Evolutionary conservation across 2,113 vertebrate genomes (phyloP).

Genomic region (Dissostichus mawsoni): DNA sequence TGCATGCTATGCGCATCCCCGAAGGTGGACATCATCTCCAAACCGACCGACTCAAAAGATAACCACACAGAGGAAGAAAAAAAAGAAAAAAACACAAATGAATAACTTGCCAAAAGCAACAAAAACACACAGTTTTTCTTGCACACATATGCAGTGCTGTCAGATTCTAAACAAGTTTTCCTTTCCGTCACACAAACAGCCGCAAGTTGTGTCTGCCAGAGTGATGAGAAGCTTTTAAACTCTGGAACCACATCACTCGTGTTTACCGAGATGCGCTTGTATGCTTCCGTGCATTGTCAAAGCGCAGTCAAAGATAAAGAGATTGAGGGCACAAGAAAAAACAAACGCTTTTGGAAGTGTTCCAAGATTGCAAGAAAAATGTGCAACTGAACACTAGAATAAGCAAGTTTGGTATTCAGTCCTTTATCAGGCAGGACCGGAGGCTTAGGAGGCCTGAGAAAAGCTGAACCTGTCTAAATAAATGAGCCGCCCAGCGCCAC

Average conservation of each 20-base stretch:
- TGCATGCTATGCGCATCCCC: constrained; percentile 79
- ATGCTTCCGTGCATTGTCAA: constrained; percentile 71
- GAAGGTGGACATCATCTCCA: constrained; percentile 80
- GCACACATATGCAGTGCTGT: constrained; percentile 54
- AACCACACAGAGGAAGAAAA: constrained; percentile 68
- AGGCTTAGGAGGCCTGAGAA: constrained; percentile 38
- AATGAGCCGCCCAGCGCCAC: constrained; percentile 24
- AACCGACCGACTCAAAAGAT: constrained; percentile 73
- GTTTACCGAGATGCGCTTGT: constrained; percentile 73
- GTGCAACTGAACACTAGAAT: constrained; percentile 60
- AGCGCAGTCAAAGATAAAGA: constrained; percentile 73
- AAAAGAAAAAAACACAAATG: constrained; percentile 61
- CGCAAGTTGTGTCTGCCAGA: constrained; percentile 76
- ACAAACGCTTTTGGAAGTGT: constrained; percentile 68
- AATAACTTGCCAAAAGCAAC: constrained; percentile 82
- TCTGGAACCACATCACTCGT: constrained; percentile 79
- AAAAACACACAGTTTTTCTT: constrained; percentile 44
- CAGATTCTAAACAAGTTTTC: constrained; percentile 80
- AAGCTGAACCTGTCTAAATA: background rate
- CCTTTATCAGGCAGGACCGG: constrained; percentile 45
- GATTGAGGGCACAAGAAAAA: constrained; percentile 68
- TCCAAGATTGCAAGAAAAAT: constrained; percentile 66
- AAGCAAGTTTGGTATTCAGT: constrained; percentile 59
- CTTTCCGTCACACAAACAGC: constrained; percentile 79
- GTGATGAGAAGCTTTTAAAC: constrained; percentile 77